phyloP scores from a whole-genome alignment of 2,888 invertebrate genomes.

The Eudiplozoon nipponicum region DNA sequence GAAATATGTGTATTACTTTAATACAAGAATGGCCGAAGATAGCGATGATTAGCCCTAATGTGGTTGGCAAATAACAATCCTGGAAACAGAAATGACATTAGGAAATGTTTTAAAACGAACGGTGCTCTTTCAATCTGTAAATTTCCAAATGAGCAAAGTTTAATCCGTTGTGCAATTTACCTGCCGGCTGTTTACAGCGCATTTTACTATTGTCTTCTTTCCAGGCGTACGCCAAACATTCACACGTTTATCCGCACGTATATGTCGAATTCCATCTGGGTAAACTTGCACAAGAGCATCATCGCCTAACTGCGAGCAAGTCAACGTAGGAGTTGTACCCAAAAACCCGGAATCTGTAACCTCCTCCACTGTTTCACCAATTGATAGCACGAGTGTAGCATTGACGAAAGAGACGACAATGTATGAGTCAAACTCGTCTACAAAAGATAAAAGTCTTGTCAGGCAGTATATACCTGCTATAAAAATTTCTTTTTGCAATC shows the following conservation, averaged over 20 bases:
- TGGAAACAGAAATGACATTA: no score
- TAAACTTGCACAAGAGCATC: conserved; percentile 90
- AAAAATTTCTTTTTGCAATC: no score
- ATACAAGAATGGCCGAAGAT: no score
- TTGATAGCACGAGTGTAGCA: conserved; percentile 83
- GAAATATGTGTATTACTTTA: no score
- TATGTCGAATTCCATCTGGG: conserved; percentile 88
- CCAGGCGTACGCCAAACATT: conserved; percentile 97
- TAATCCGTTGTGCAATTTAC: background rate
- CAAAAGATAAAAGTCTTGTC: no score
- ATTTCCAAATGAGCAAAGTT: no score
- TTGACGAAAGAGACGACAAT: conserved; percentile 96
- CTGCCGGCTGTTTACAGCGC: conserved; percentile 86
- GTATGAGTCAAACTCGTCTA: conserved; percentile 91
- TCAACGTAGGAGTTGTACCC: conserved; percentile 86
- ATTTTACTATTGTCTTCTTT: conserved; percentile 74
- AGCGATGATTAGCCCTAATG: no score
- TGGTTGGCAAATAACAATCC: no score
- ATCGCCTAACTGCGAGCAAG: conserved; percentile 77
- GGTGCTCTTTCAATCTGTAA: no score
- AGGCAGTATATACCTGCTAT: no score
- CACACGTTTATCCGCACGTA: conserved; percentile 76
- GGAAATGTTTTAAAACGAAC: background rate
- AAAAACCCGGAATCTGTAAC: conserved; percentile 94
- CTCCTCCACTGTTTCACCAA: conserved; percentile 99